phyloP scores from a whole-genome alignment of 2,113 vertebrate species.

The Pseudorhombus dupliciocellatus region DNA sequence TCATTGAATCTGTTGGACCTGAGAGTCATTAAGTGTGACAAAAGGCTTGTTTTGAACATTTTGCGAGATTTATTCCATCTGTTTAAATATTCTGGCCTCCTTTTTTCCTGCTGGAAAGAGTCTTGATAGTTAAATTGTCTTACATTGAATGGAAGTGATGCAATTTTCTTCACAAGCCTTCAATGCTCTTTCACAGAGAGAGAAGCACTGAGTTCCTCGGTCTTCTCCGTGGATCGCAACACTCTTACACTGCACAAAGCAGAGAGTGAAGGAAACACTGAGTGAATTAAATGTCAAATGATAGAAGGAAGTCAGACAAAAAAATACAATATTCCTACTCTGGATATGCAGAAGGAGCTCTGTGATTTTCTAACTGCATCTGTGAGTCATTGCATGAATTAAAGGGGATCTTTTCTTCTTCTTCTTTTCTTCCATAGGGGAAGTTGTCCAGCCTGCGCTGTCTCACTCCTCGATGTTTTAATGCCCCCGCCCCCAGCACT shows the following conservation, averaged over 20 bases:
- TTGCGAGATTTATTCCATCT: constrained; percentile 13
- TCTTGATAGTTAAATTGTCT: constrained; percentile 13
- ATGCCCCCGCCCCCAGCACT: constrained; percentile 1
- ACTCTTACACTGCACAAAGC: background rate
- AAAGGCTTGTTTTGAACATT: constrained; percentile 25
- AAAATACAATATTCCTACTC: background rate
- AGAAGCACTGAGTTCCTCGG: background rate
- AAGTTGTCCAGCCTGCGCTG: background rate
- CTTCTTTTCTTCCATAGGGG: background rate
- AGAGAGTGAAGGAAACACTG: background rate
- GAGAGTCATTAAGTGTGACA: background rate
- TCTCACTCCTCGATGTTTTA: background rate
- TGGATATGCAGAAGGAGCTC: background rate
- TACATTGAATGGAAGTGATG: constrained; percentile 3
- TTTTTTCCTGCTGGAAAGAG: constrained; percentile 11
- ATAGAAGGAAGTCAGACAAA: background rate
- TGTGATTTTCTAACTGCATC: background rate
- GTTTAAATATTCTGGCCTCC: constrained; percentile 4
- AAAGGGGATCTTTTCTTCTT: constrained; percentile 6
- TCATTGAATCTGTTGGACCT: constrained; percentile 16
- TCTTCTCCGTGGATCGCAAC: background rate
- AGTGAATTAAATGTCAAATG: background rate
- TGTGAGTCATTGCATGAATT: constrained; percentile 19
- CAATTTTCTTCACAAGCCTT: constrained; percentile 2
- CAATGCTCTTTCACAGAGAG: background rate